phyloP scores from a whole-genome alignment of 2,888 invertebrate genomes.

The Chrysina gloriosa region DNA sequence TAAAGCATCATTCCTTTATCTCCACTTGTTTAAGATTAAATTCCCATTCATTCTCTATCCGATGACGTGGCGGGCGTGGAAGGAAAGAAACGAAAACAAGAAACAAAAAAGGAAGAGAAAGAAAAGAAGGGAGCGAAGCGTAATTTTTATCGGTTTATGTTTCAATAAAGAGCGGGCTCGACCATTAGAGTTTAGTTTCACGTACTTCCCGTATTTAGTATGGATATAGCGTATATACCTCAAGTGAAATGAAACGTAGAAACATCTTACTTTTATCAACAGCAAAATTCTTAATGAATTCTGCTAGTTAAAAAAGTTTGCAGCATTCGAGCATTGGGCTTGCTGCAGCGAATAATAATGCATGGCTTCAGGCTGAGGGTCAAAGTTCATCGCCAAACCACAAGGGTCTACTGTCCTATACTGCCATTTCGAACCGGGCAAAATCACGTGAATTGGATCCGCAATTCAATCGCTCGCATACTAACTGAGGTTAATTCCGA shows the following conservation, averaged over 20 bases:
- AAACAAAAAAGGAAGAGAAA: neutral
- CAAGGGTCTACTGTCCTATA: slow-evolving; percentile 50
- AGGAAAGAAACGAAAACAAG: neutral
- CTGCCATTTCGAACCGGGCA: slow-evolving; percentile 46
- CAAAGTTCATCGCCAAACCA: slow-evolving; percentile 60
- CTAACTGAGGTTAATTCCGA: slow-evolving; percentile 36
- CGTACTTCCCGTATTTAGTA: slow-evolving; percentile 59
- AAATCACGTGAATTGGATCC: slow-evolving; percentile 53
- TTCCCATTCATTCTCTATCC: too few relatives aligned
- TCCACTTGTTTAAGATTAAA: too few relatives aligned
- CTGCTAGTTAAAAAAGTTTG: slow-evolving; percentile 66
- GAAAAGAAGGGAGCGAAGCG: neutral
- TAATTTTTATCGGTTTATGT: slow-evolving; percentile 37
- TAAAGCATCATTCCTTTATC: too few relatives aligned
- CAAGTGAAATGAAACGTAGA: slow-evolving; percentile 64
- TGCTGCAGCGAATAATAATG: slow-evolving; percentile 65
- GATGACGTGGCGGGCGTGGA: too few relatives aligned
- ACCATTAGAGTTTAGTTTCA: slow-evolving; percentile 44
- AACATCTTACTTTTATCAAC: slow-evolving; percentile 65
- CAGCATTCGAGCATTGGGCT: slow-evolving; percentile 63
- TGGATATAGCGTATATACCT: slow-evolving; percentile 61
- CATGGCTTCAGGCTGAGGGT: slow-evolving; percentile 58
- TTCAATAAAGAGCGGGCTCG: slow-evolving; percentile 39
- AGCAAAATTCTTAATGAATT: slow-evolving; percentile 66
- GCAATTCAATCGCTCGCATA: slow-evolving; percentile 47